A percentile compares a stretch with the other conserved stretches of the same genome.
These are phyloP conservation scores for Harpalus rufipes DNA, from an alignment of 2,888 invertebrate genomes.

Conservation along the genomic window DNA sequence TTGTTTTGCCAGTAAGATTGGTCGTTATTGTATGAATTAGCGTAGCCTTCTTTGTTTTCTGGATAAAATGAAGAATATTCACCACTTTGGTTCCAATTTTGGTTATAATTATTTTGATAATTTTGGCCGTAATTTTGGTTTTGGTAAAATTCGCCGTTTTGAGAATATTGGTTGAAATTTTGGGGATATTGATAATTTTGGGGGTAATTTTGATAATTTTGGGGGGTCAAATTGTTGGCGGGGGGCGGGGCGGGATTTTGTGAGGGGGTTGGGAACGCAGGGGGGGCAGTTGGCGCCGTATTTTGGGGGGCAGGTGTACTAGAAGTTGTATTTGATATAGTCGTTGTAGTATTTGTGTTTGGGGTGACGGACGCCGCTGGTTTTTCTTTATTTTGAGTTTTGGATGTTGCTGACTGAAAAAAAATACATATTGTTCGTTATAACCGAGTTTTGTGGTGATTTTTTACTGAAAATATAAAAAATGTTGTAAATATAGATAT, in stretches of 20 bases:
- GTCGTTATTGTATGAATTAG: conserved; percentile 71
- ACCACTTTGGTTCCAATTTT: conserved; percentile 70
- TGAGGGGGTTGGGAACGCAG: conserved; percentile 33
- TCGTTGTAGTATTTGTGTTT: conserved; percentile 71
- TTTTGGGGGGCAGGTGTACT: conserved; percentile 66
- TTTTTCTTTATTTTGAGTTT: conserved; percentile 70
- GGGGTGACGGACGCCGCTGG: conserved; percentile 80
- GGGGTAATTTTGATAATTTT: conserved; percentile 50
- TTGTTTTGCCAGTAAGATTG: conserved; percentile 75
- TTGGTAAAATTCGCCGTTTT: conserved; percentile 70
- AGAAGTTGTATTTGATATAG: conserved; percentile 67
- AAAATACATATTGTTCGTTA: neutral
- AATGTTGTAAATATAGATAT: too few relatives aligned
- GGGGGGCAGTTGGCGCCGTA: conserved; percentile 4
- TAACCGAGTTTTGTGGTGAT: too few relatives aligned
- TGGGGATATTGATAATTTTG: conserved; percentile 43
- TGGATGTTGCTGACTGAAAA: conserved; percentile 58
- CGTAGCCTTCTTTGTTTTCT: conserved; percentile 75
- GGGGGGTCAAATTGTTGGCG: conserved; percentile 25
- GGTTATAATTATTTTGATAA: conserved; percentile 61
- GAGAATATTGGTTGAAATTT: conserved; percentile 50
- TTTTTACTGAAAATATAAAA: too few relatives aligned
- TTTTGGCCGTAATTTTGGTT: conserved; percentile 71
- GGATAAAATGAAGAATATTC: conserved; percentile 71
- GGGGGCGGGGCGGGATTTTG: conserved; percentile 46